Conservation (phyloP, 2,797 vertebrate genomes). For the Bryconaethiops microstoma region DNA sequence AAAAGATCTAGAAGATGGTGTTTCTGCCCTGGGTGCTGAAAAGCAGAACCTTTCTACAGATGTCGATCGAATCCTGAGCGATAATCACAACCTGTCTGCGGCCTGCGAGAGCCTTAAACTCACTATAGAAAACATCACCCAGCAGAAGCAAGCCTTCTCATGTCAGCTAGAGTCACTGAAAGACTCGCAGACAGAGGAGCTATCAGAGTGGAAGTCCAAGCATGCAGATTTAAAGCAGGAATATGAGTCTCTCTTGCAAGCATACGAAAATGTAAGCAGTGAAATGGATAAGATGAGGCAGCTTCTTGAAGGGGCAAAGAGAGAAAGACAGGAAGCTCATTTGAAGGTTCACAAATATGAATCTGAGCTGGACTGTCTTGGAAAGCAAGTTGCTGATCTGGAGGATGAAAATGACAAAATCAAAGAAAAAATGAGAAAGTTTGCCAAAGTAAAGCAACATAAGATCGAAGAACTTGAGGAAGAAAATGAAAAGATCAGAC, state of each 20-base stretch:
- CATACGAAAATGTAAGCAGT: conserved; percentile 86
- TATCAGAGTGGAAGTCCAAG: conserved; percentile 86
- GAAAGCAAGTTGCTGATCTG: conserved; percentile 68
- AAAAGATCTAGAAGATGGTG: conserved; percentile 60
- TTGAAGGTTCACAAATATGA: conserved; percentile 73
- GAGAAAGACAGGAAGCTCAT: conserved; percentile 83
- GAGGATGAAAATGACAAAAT: conserved; percentile 73
- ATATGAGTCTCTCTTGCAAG: conserved; percentile 87
- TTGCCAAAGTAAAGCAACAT: conserved; percentile 70
- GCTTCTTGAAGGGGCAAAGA: conserved; percentile 78
- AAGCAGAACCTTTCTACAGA: conserved; percentile 69
- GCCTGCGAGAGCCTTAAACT: conserved; percentile 88
- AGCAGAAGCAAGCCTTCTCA: conserved; percentile 89
- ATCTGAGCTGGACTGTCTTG: conserved; percentile 70
- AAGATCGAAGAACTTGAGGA: conserved; percentile 76
- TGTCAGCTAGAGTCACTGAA: conserved; percentile 88
- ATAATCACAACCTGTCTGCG: conserved; percentile 84
- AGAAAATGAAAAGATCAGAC: conserved; percentile 72
- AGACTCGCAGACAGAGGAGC: conserved; percentile 87
- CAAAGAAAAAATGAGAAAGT: conserved; percentile 73
- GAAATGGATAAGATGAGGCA: conserved; percentile 90
- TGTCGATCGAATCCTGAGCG: conserved; percentile 72
- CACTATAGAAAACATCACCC: conserved; percentile 87
- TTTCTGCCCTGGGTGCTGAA: conserved; percentile 59
- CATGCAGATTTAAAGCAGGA: conserved; percentile 87